These are phyloP conservation scores for Psammodynastes pulverulentus DNA, from an alignment of 2,113 vertebrate genomes.

Conservation along the genomic window DNA sequence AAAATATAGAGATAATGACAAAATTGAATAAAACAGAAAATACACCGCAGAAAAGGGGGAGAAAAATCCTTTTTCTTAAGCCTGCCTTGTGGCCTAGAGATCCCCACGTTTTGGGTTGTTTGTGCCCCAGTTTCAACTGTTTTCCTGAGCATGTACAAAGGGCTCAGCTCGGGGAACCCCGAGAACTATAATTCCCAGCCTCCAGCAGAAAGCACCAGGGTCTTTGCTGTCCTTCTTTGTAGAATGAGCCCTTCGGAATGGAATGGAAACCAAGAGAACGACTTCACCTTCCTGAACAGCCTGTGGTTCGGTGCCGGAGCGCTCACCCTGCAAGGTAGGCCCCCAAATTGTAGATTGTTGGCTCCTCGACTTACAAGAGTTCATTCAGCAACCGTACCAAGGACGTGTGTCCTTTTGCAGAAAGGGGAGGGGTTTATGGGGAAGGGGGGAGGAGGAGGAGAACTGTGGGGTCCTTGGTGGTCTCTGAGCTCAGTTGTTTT, in stretches of 20 bases:
- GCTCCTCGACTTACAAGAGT: too few species aligned
- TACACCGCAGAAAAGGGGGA: not conserved
- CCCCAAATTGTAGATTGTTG: accelerated
- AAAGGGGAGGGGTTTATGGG: too few species aligned
- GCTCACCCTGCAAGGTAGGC: conserved; percentile 83
- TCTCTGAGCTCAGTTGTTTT: too few species aligned
- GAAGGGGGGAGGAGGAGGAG: too few species aligned
- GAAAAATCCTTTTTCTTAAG: not conserved
- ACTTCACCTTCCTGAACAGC: conserved; percentile 81
- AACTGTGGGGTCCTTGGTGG: too few species aligned
- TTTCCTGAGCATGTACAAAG: not conserved
- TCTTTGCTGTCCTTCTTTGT: not conserved
- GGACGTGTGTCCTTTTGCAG: too few species aligned
- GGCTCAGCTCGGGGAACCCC: not conserved
- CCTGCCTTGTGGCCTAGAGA: too few species aligned
- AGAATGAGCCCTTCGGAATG: conserved; percentile 87
- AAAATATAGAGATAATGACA: too few species aligned
- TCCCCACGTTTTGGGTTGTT: not conserved
- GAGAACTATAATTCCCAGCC: too few species aligned
- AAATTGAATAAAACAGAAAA: not conserved
- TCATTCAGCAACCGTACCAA: too few species aligned
- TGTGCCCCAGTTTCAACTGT: not conserved
- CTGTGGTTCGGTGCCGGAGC: conserved; percentile 87
- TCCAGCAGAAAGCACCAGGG: not conserved
- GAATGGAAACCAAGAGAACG: conserved; percentile 73